phyloP scores from a whole-genome alignment of 92 coral and sea anemone species.

The Epizoanthus stellaris region DNA sequence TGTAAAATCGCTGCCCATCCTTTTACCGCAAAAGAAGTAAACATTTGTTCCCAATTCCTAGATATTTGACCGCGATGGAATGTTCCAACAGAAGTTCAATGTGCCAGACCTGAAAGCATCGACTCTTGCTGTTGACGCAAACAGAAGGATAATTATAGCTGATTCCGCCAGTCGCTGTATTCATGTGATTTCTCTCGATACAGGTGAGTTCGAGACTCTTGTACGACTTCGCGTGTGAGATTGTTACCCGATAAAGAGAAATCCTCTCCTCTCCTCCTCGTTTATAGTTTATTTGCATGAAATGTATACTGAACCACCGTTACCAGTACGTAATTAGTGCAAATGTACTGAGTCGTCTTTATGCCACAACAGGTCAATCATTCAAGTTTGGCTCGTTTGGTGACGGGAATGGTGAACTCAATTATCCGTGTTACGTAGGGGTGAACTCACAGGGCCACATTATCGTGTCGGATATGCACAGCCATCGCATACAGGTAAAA shows the following conservation, averaged over 20 bases:
- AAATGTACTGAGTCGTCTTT: background rate
- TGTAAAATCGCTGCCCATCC: too few relatives aligned
- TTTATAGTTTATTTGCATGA: too few relatives aligned
- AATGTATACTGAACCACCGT: too few relatives aligned
- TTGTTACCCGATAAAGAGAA: too few relatives aligned
- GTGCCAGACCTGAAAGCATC: slow-evolving; percentile 96
- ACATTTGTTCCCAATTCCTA: background rate
- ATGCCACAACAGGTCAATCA: slow-evolving; percentile 79
- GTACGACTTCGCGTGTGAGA: background rate
- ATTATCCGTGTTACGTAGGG: slow-evolving; percentile 96
- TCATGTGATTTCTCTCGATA: slow-evolving; percentile 93
- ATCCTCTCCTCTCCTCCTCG: too few relatives aligned
- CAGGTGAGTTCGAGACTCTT: slow-evolving; percentile 60
- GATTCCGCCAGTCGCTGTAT: slow-evolving; percentile 99
- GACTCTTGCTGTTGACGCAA: slow-evolving; percentile 95
- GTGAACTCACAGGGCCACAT: slow-evolving; percentile 96
- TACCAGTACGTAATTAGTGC: too few relatives aligned
- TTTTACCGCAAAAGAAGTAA: too few relatives aligned
- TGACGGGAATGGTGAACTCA: slow-evolving; percentile 95
- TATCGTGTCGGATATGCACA: slow-evolving; percentile 99
- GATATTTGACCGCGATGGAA: slow-evolving; percentile 98
- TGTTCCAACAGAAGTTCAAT: slow-evolving; percentile 93
- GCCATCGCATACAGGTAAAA: slow-evolving; percentile 96
- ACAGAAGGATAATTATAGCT: slow-evolving; percentile 91
- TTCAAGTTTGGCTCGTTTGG: slow-evolving; percentile 99